phyloP scores from a whole-genome alignment of 2,113 vertebrate genomes.

The Hemichromis elongatus region DNA sequence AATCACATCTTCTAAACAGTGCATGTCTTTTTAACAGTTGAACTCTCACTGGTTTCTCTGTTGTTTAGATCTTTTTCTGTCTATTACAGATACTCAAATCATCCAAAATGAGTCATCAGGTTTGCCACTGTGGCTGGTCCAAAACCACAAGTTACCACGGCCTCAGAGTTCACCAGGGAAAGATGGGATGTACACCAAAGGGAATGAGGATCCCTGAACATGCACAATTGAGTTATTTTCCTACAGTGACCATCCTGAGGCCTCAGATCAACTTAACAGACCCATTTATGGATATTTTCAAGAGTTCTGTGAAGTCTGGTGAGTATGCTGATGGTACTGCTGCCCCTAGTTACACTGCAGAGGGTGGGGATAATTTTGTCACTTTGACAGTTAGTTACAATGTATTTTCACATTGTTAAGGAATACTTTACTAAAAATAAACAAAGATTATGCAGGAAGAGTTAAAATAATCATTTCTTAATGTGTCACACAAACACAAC shows the following conservation, averaged over 20 bases:
- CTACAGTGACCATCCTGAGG: background rate
- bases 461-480: background rate
- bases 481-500: background rate
- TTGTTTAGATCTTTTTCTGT: background rate
- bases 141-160: background rate
- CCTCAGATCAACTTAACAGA: background rate
- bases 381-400: background rate
- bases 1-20: background rate
- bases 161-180: constrained; percentile 37
- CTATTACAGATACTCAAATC: background rate
- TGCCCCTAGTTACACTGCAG: background rate
- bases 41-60: background rate
- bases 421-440: background rate
- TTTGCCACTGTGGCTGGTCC: constrained; percentile 34
- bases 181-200: constrained; percentile 26
- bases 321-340: background rate
- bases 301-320: background rate
- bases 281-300: background rate
- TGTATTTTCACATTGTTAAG: background rate
- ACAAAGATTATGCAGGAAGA: background rate
- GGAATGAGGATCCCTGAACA: background rate
- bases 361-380: background rate
- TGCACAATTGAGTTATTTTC: background rate
- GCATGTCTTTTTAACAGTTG: background rate
- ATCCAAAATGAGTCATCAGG: background rate